Conservation (phyloP, 2,888 invertebrate species). For the Xestobium rufovillosum region DNA sequence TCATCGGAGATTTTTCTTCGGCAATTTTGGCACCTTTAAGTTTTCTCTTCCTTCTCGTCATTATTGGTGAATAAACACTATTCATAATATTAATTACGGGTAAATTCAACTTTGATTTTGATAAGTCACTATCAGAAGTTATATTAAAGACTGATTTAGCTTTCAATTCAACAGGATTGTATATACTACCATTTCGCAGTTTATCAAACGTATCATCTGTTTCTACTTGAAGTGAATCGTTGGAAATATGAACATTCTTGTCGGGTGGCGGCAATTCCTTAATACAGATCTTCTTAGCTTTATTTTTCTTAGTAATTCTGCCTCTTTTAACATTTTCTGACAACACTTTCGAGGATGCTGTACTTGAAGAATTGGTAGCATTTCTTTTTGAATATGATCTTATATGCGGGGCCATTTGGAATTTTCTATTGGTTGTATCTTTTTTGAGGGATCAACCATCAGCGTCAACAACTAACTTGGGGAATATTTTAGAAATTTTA, state of each 20-base stretch:
- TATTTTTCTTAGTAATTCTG: no score
- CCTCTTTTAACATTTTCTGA: no score
- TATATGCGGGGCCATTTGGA: no score
- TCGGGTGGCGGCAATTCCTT: not conserved
- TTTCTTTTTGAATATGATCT: no score
- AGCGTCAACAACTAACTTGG: no score
- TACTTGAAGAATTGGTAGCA: no score
- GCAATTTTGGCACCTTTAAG: not conserved
- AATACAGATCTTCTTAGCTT: not conserved
- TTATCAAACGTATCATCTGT: constrained; percentile 1
- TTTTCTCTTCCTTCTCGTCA: not conserved
- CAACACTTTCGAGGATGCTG: no score
- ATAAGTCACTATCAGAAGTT: not conserved
- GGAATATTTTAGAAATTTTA: no score
- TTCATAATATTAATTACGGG: not conserved
- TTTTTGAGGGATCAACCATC: no score
- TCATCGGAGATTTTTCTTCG: not conserved
- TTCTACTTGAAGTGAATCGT: not conserved
- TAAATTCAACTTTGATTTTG: not conserved
- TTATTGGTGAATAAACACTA: not conserved
- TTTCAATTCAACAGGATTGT: not conserved
- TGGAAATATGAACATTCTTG: not conserved
- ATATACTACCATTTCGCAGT: not conserved
- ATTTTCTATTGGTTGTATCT: no score
- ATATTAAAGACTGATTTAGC: not conserved